These are phyloP conservation scores for Hormaphis cornu DNA, from an alignment of 1,140 invertebrate species.

Conservation along the genomic window DNA sequence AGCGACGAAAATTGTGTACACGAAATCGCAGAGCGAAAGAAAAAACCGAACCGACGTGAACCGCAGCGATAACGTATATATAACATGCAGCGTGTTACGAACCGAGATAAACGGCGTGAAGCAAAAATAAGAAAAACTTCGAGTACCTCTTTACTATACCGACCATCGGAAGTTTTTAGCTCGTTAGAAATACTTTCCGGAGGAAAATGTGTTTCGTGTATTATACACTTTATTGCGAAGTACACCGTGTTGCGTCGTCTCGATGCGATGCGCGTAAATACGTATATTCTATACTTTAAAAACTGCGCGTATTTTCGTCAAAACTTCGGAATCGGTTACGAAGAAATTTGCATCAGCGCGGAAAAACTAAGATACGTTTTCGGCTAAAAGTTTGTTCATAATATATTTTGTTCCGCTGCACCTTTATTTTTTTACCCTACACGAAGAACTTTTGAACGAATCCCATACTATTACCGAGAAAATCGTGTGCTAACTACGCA, in stretches of 20 bases:
- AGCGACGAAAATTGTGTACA: too few relatives aligned
- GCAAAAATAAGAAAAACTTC: not conserved
- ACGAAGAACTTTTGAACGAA: not conserved
- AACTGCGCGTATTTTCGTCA: not conserved
- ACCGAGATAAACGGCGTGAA: too few relatives aligned
- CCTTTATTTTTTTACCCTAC: not conserved
- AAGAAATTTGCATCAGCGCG: slow-evolving; percentile 4
- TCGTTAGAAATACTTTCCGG: not conserved
- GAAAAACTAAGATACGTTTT: not conserved
- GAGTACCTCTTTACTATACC: not conserved
- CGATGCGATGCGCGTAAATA: too few relatives aligned
- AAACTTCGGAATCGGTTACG: not conserved
- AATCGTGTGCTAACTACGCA: slow-evolving; percentile 28
- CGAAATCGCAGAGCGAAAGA: too few relatives aligned
- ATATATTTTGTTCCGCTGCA: not conserved
- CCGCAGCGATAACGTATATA: too few relatives aligned
- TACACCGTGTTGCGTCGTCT: not conserved
- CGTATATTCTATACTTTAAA: not conserved
- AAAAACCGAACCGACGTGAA: too few relatives aligned
- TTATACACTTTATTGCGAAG: not conserved
- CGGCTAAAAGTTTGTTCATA: not conserved
- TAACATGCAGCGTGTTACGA: too few relatives aligned
- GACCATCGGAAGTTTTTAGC: not conserved
- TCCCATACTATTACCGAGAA: not conserved
- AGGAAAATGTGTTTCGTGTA: too few relatives aligned